Base-by-base conservation (phyloP, 2,888 invertebrate genomes). In the Acanthopleura granulata region DNA sequence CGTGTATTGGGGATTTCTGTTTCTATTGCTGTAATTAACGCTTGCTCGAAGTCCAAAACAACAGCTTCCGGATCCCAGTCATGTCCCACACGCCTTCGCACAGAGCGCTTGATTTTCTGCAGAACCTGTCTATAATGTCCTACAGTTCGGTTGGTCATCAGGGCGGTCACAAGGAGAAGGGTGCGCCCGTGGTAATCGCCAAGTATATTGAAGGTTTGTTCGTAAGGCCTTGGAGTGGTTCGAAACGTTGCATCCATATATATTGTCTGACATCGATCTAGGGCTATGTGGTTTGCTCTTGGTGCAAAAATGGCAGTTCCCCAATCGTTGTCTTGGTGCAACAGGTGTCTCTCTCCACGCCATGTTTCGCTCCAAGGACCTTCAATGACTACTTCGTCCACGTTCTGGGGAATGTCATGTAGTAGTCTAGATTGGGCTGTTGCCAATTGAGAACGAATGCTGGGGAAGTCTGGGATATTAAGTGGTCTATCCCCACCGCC, bases 281-380 rank as follows among this genome's bases (percentile, higher is more conserved):
- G 49, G 12, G 40, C 50, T 51, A 9, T 18, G 12, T 22, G 18
- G n/a, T 72, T 49, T 27, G n/a, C 6, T 16, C 49, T 49, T 11
- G 72, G 4, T 9, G 50, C 72, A 49, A 72, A 72, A 12, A 72
- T 49, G n/a, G 51, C 50, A 25, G 49, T 72, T 49, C 72, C 49
- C 72, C 40, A 72, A n/a, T 72, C 50, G 49, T 72, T 72, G n/a
- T 72, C 72, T 49, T 72, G 72, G 50, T 72, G 72, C 49, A 72
- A 12, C 27, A 72, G 27, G 49, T 49, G 49, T 49, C 50, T 18
- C 22, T n/a, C 22, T 11, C 49, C 49, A 30, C 22, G n/a, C 72
- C 72, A 72, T 6, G 50, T 50, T 50, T 51, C 50, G 6, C 49
- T 49, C 72, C 72, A 72, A 6, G 9, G 11, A 30, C 72, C 72